These are phyloP conservation scores for Malurus cyaneus DNA, from an alignment of 2,113 vertebrate genomes.

Conservation along the genomic window DNA sequence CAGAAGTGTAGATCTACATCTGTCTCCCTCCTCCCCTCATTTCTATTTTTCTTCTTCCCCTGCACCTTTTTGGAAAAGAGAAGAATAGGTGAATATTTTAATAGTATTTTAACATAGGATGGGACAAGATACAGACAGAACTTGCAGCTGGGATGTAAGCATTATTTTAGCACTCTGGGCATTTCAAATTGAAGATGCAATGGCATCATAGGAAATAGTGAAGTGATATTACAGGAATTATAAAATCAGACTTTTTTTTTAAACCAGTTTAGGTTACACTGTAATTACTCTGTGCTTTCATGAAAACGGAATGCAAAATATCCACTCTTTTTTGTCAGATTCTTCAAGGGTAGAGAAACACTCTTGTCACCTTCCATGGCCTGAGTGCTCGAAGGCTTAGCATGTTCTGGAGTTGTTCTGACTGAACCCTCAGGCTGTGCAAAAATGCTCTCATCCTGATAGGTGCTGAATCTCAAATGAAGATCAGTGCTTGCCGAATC, in stretches of 20 bases:
- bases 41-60: not conserved
- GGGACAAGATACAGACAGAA: not conserved
- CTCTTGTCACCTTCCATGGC: not conserved
- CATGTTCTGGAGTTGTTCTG: not conserved
- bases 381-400: not conserved
- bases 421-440: not conserved
- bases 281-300: not conserved
- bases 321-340: not conserved
- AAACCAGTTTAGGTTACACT: not conserved
- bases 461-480: not conserved
- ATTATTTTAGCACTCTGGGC: not conserved
- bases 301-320: not conserved
- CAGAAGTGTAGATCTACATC: not conserved
- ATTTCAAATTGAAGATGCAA: not conserved
- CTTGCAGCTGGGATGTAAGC: not conserved
- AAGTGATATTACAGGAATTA: not conserved
- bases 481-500: not conserved
- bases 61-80: not conserved
- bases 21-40: accelerated
- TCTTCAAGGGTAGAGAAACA: not conserved
- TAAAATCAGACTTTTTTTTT: not conserved
- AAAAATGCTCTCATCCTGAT: not conserved
- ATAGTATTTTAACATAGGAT: not conserved
- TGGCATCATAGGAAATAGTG: not conserved
- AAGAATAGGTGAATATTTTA: not conserved